Evolutionary conservation across 2,113 vertebrate species (phyloP), one percentile per base, ranked within the genome.

Genomic region (Corythornis cristatus): DNA sequence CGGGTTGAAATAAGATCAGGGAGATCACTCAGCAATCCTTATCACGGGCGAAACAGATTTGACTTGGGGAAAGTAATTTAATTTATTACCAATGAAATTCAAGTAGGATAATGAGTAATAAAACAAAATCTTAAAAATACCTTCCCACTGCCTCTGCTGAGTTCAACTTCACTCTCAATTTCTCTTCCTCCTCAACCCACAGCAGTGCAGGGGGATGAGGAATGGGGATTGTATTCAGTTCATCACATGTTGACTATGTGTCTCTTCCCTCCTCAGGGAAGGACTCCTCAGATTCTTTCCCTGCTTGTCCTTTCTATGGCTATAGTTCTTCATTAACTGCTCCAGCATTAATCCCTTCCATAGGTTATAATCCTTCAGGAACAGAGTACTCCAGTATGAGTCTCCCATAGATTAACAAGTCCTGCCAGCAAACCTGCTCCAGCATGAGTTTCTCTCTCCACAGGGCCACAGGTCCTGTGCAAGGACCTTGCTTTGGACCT

Each of bases 141-240:
- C 11, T 42, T 87, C 35, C 7, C 22, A 10, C 8, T 17, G 28
- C 7, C 37, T 8, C 11, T 67, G 15, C n/a, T 15, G 8, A 33
- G 12, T 61, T 83, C n/a, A 68, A 15, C 18, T 72, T 26, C 7
- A 51, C 11, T 86, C 21, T 23, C 0, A 0, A 16, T 21, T 83
- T 58, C 66, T 64, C 25, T 74, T 20, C 37, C 29, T 5, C 21
- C 9, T 68, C 37, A 11, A 43, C 57, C 18, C 9, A 9, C 9
- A 29, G 10, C 2, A 18, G 15, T 6, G 11, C 13, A 21, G 29
- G 22, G 16, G 7, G 5, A 25, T 4, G 14, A 8, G 50, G 11
- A 83, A 64, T n/a, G 0, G 0, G 21, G 12, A 5, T 14, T 48
- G 8, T 8, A 18, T 23, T 46, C 43, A 53, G 21, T 11, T 7